Evolutionary conservation across 2,888 invertebrate species (phyloP).

Genomic region (Arctia plantaginis): DNA sequence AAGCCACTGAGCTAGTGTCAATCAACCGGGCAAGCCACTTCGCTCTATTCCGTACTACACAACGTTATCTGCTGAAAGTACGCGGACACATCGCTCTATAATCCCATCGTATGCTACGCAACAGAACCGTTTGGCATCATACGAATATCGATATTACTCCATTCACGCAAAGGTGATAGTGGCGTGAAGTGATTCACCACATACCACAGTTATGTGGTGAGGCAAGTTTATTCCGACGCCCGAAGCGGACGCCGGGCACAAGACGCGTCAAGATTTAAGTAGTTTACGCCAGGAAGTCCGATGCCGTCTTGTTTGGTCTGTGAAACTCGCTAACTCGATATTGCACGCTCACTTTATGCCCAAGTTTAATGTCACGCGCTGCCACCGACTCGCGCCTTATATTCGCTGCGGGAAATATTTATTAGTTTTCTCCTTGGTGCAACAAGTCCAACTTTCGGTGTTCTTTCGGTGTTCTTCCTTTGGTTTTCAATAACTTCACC

Average conservation of each 20-base stretch:
- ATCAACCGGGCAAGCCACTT: constrained; percentile 68
- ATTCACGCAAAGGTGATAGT: constrained; percentile 50
- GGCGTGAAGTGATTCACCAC: constrained; percentile 34
- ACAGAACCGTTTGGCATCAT: constrained; percentile 21
- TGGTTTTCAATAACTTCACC: constrained; percentile 62
- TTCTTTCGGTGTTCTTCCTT: constrained; percentile 63
- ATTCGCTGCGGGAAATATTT: constrained; percentile 74
- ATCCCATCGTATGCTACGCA: constrained; percentile 44
- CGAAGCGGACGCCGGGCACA: constrained; percentile 56
- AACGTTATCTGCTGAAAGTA: constrained; percentile 56
- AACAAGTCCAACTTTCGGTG: constrained; percentile 76
- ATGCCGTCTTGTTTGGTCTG: constrained; percentile 74
- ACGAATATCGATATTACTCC: constrained; percentile 47
- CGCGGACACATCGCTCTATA: constrained; percentile 52
- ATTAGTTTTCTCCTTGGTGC: constrained; percentile 71
- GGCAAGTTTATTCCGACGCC: constrained; percentile 59
- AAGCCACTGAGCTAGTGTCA: constrained; percentile 66
- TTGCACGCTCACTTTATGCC: constrained; percentile 82
- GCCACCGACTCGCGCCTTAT: constrained; percentile 60
- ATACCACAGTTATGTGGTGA: constrained; percentile 37
- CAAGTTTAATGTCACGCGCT: constrained; percentile 75
- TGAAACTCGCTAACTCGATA: constrained; percentile 80
- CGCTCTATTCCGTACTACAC: constrained; percentile 42
- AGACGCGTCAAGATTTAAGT: constrained; percentile 81
- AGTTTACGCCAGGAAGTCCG: constrained; percentile 79